Conservation (phyloP, 2,113 vertebrate genomes). For the Cinclus cinclus region DNA sequence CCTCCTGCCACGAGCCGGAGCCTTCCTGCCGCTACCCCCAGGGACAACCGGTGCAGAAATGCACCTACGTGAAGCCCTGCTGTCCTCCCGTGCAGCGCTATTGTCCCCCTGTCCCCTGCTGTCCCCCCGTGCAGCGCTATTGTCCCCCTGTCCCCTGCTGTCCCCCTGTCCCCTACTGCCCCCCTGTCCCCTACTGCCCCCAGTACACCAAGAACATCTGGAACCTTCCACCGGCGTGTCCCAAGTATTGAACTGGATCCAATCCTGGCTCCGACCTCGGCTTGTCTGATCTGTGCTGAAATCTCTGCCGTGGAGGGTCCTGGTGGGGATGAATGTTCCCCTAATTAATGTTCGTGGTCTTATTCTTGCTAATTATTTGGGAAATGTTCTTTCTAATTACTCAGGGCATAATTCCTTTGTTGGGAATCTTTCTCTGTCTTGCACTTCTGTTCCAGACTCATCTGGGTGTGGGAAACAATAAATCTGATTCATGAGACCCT, state of each 20-base stretch:
- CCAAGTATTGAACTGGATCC: background rate
- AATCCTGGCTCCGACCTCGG: background rate
- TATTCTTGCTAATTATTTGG: background rate
- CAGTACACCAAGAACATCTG: constrained; percentile 17
- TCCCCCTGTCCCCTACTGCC: background rate
- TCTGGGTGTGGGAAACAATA: constrained; percentile 36
- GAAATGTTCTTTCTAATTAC: background rate
- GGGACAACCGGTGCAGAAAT: background rate
- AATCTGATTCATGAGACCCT: background rate
- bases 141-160: background rate
- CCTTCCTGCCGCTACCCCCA: background rate
- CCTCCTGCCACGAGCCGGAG: background rate
- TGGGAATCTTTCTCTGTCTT: background rate
- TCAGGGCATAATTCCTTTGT: background rate
- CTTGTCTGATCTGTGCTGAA: background rate
- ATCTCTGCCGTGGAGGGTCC: background rate
- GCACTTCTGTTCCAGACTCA: background rate
- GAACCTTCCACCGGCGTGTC: rapidly evolving
- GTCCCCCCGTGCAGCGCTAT: background rate
- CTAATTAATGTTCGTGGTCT: background rate
- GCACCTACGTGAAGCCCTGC: background rate
- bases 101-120: background rate
- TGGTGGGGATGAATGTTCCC: background rate
- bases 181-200: background rate
- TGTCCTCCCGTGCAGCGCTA: background rate